These are phyloP conservation scores for Lasius fuliginosus DNA, from an alignment of 2,888 invertebrate genomes.

Conservation along the genomic window DNA sequence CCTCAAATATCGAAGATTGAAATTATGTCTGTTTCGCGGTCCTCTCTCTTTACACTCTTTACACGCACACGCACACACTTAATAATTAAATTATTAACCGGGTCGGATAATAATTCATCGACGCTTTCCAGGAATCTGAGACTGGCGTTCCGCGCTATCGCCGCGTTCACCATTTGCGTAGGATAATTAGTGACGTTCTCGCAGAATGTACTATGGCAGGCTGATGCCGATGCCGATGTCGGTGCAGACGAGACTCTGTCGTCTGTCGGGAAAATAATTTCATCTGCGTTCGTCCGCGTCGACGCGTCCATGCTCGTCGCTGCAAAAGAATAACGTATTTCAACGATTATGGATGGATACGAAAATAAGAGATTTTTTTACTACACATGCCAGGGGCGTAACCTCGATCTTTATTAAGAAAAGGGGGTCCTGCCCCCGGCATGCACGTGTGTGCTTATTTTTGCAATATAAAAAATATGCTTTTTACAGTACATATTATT, in stretches of 20 bases:
- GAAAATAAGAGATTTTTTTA: background rate
- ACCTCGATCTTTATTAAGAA: too few relatives aligned
- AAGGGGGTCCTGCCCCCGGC: too few relatives aligned
- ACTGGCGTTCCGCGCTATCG: slow-evolving; percentile 71
- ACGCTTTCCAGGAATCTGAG: slow-evolving; percentile 74
- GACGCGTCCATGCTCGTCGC: background rate
- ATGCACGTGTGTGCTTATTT: too few relatives aligned
- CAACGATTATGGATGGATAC: background rate
- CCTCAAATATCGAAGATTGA: background rate
- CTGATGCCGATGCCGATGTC: slow-evolving; percentile 25
- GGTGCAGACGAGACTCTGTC: background rate
- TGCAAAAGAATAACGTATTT: slow-evolving; percentile 1
- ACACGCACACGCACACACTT: background rate
- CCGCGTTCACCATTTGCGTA: slow-evolving; percentile 70
- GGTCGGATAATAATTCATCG: slow-evolving; percentile 58
- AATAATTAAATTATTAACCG: slow-evolving; percentile 64
- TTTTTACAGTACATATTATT: too few relatives aligned
- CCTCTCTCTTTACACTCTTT: background rate
- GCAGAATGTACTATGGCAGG: slow-evolving; percentile 78
- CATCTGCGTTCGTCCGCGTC: slow-evolving; percentile 61
- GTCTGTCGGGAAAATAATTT: slow-evolving; percentile 78
- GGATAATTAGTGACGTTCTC: slow-evolving; percentile 77
- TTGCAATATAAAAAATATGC: too few relatives aligned
- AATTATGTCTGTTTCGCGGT: background rate
- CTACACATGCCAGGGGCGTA: too few relatives aligned